These are phyloP conservation scores for Bombus confusus DNA, from an alignment of 1,140 invertebrate species.

Conservation along the genomic window DNA sequence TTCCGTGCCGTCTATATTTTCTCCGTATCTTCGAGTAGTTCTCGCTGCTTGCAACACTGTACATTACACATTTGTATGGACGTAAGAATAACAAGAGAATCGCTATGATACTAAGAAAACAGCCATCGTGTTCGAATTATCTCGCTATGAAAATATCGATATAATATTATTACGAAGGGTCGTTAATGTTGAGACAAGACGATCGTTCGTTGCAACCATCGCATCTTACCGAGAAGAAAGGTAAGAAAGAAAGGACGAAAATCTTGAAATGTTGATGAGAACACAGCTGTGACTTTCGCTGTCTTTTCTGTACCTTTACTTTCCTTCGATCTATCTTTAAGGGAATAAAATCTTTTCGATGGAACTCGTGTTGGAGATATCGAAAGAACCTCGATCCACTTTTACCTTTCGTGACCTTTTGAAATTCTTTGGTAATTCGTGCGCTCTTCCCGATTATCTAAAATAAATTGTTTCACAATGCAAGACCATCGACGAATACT, in stretches of 20 bases:
- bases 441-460: neutral
- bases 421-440: neutral
- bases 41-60: neutral
- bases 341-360: neutral
- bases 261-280: neutral
- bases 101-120: too few relatives aligned
- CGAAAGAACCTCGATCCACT: neutral
- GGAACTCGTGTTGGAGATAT: neutral
- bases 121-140: too few relatives aligned
- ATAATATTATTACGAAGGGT: too few relatives aligned
- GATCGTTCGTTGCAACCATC: too few relatives aligned
- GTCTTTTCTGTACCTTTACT: neutral
- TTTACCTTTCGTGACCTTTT: neutral
- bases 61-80: too few relatives aligned
- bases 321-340: neutral
- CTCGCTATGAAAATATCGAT: too few relatives aligned
- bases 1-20: neutral
- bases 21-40: neutral
- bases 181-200: too few relatives aligned
- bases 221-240: too few relatives aligned
- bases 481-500: too few relatives aligned
- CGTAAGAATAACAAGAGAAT: too few relatives aligned
- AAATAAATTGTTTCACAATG: neutral
- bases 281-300: neutral
- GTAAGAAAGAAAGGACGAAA: too few relatives aligned